Conservation (phyloP, 1,140 invertebrate genomes). For the Uloborus diversus region DNA sequence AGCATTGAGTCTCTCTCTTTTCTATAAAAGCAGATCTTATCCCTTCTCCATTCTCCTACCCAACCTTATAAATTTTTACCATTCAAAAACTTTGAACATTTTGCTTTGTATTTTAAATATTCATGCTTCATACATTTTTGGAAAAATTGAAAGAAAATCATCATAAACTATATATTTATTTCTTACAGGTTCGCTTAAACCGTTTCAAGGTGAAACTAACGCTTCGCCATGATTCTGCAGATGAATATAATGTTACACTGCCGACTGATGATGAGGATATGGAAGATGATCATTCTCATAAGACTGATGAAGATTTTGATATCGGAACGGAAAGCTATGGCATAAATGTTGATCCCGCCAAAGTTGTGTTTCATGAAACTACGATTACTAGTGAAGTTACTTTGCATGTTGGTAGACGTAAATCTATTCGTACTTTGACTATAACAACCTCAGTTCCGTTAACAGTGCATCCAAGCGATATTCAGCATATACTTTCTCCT, state of each 20-base stretch:
- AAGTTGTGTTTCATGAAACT: conserved; percentile 58
- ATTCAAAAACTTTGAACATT: too few relatives aligned
- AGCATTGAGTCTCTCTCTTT: too few relatives aligned
- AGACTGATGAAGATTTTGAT: conserved; percentile 29
- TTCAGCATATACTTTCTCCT: conserved; percentile 34
- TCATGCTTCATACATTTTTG: too few relatives aligned
- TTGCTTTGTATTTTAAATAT: too few relatives aligned
- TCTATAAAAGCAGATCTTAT: too few relatives aligned
- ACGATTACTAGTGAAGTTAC: conserved; percentile 60
- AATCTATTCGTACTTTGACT: conserved; percentile 59
- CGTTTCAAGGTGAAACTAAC: conserved; percentile 60
- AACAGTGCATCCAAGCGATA: conserved; percentile 82
- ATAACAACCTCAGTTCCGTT: conserved; percentile 77
- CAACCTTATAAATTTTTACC: too few relatives aligned
- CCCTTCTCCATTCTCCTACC: too few relatives aligned
- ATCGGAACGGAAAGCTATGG: conserved; percentile 22
- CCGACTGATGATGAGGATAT: conserved; percentile 44
- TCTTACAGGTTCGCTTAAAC: conserved; percentile 59
- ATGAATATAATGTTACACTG: conserved; percentile 21
- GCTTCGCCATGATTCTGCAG: conserved; percentile 28
- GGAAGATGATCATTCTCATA: conserved; percentile 14
- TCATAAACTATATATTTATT: conserved; percentile 11
- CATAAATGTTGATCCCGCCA: conserved; percentile 54
- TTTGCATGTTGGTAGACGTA: conserved; percentile 57
- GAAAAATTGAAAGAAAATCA: conserved; percentile 56